phyloP scores from a whole-genome alignment of 2,797 vertebrate genomes.

The Odontamblyopus lacepedii region DNA sequence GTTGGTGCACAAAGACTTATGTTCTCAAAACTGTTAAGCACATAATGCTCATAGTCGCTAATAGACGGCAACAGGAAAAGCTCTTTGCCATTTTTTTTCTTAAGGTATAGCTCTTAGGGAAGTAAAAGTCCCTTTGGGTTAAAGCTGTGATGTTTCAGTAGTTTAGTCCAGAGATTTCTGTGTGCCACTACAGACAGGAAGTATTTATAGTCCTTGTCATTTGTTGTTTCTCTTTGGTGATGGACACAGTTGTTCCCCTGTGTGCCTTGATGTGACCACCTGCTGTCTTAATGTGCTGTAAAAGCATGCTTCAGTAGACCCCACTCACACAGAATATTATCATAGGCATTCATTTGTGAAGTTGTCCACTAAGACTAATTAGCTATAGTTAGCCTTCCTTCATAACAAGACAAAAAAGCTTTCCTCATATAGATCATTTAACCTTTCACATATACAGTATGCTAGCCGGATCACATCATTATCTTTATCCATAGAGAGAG shows the following conservation, averaged over 20 bases:
- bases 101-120: neutral
- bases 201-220: constrained; percentile 57
- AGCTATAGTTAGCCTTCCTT: constrained; percentile 26
- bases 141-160: too few species aligned
- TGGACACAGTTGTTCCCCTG: constrained; percentile 75
- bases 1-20: too few species aligned
- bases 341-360: constrained; percentile 13
- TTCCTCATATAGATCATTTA: constrained; percentile 20
- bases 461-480: constrained; percentile 15
- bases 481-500: constrained; percentile 26
- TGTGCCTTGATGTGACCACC: constrained; percentile 62
- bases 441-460: constrained; percentile 7
- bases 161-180: neutral
- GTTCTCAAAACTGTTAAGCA: too few species aligned
- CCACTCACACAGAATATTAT: constrained; percentile 31
- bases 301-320: constrained; percentile 43
- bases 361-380: constrained; percentile 25
- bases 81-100: neutral
- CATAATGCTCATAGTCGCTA: too few species aligned
- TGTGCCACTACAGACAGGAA: neutral
- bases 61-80: too few species aligned
- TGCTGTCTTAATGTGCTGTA: constrained; percentile 62
- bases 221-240: constrained; percentile 52
- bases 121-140: neutral
- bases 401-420: constrained; percentile 27